phyloP scores from a whole-genome alignment of 2,113 vertebrate genomes.

The Empidonax alnorum region DNA sequence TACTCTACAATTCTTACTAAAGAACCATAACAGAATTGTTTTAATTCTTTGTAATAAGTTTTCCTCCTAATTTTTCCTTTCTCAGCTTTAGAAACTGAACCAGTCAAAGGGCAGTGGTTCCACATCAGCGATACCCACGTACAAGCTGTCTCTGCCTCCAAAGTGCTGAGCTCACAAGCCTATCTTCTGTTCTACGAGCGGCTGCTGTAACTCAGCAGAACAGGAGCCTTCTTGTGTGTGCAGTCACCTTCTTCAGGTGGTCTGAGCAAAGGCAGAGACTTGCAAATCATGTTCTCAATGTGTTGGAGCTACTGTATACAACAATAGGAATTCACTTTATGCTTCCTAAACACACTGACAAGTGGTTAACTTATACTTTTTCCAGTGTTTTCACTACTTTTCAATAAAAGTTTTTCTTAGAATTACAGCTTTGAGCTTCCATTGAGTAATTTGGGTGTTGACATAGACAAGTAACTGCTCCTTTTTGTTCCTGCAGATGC shows the following conservation, averaged over 20 bases:
- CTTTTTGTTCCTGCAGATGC: background rate
- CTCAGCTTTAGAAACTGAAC: conserved; percentile 71
- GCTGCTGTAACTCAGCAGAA: conserved; percentile 67
- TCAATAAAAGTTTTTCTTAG: conserved; percentile 14
- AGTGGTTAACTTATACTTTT: conserved; percentile 24
- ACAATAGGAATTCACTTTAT: background rate
- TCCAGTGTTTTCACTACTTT: conserved; percentile 43
- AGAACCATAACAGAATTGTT: background rate
- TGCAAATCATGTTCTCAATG: background rate
- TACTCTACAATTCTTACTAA: background rate
- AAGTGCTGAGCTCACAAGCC: conserved; percentile 90
- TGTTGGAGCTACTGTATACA: background rate
- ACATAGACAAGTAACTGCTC: background rate
- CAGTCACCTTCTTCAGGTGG: background rate
- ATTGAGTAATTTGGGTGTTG: background rate
- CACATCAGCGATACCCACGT: conserved; percentile 91
- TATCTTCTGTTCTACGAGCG: conserved; percentile 98
- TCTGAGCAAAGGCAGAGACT: background rate
- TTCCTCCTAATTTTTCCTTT: background rate
- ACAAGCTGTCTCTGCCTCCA: conserved; percentile 82
- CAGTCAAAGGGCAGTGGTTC: conserved; percentile 88
- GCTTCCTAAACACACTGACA: conserved; percentile 3
- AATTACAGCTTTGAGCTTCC: background rate
- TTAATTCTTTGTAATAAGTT: background rate
- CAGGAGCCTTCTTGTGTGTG: background rate